Percentiles rank a stretch among this genome's conserved stretches.
Evolutionary conservation across 2,888 invertebrate genomes (phyloP).

Genomic region (Sericinus montela): DNA sequence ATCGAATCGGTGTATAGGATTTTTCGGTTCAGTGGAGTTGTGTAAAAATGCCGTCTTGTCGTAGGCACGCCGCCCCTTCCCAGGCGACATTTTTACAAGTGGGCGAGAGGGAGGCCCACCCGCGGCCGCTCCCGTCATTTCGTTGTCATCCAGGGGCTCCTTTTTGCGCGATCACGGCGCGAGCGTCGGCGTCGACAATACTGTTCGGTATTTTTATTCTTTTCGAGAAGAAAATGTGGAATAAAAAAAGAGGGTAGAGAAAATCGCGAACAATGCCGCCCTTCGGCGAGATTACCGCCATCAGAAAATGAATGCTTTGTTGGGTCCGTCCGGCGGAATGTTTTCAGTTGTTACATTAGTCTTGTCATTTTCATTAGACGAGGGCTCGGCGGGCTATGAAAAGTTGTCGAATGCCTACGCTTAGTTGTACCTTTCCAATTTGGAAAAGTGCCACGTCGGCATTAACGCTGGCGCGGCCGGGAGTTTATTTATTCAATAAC

Average conservation of each 20-base stretch:
- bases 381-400: conserved; percentile 48
- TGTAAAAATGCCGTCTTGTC: conserved; percentile 68
- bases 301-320: conserved; percentile 78
- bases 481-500: conserved; percentile 8
- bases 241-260: conserved; percentile 56
- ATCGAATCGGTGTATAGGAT: conserved; percentile 45
- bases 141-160: conserved; percentile 73
- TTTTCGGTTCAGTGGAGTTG: conserved; percentile 45
- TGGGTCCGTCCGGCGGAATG: conserved; percentile 63
- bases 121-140: conserved; percentile 57
- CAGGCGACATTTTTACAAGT: conserved; percentile 73
- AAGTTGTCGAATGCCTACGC: conserved; percentile 47
- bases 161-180: conserved; percentile 70
- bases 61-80: conserved; percentile 66
- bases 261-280: conserved; percentile 76
- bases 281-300: conserved; percentile 77
- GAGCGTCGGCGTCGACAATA: conserved; percentile 70
- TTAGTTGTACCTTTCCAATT: conserved; percentile 48
- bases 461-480: conserved; percentile 11
- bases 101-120: conserved; percentile 14
- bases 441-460: conserved; percentile 34
- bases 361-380: conserved; percentile 67
- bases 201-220: conserved; percentile 74
- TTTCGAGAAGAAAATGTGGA: conserved; percentile 66
- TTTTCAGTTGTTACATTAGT: conserved; percentile 73